These are phyloP conservation scores for Glandiceps talaboti DNA, from an alignment of 53 echinoderm and acorn worm species.

Conservation along the genomic window DNA sequence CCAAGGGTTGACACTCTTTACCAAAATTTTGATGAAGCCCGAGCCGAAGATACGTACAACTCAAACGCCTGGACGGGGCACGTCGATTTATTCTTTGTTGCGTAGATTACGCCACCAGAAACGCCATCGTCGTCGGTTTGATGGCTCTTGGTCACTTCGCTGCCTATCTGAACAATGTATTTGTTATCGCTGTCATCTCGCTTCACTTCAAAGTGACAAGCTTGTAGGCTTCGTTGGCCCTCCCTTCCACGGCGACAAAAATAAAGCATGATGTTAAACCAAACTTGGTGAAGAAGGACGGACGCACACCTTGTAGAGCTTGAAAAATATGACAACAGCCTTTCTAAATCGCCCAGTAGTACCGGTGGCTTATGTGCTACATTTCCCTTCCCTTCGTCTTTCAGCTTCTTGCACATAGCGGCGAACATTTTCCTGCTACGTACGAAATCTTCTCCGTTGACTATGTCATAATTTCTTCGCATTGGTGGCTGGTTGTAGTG, in stretches of 20 bases:
- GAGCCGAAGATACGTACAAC: constrained; percentile 15
- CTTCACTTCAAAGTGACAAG: constrained; percentile 7
- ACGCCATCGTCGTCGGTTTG: constrained; percentile 8
- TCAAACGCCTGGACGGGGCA: constrained; percentile 26
- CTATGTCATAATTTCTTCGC: too few species aligned
- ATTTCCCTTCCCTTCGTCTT: too few species aligned
- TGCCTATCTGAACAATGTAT: not conserved
- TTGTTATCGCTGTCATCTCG: constrained; percentile 3
- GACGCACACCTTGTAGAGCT: too few species aligned
- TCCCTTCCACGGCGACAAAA: constrained; percentile 15
- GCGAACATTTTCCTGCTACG: too few species aligned
- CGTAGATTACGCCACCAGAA: constrained; percentile 9
- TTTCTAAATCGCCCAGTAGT: too few species aligned
- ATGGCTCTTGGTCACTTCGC: constrained; percentile 14
- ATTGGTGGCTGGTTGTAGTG: too few species aligned
- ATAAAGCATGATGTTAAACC: constrained; percentile 10
- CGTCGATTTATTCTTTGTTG: not conserved
- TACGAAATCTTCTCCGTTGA: too few species aligned
- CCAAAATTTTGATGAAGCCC: too few species aligned
- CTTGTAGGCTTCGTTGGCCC: not conserved
- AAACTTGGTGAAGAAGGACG: constrained; percentile 16
- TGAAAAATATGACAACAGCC: too few species aligned
- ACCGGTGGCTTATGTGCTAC: too few species aligned
- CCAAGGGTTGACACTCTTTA: too few species aligned
- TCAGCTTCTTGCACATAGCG: too few species aligned